phyloP scores from a whole-genome alignment of 2,888 invertebrate species.

The Mimachlamys varia region DNA sequence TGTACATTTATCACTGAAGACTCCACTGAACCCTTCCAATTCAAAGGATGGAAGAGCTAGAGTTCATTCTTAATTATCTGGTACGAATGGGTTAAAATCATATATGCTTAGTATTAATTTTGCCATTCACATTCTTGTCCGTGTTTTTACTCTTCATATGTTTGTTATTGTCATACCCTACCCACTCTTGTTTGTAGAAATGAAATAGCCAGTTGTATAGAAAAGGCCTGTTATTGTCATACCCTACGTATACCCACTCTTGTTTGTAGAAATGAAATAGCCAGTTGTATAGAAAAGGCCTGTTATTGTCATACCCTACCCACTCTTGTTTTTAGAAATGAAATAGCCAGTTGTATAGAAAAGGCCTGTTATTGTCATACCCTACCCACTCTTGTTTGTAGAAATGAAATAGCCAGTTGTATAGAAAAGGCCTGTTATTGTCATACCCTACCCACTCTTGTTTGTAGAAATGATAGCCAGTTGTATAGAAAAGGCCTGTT shows the following conservation, averaged over 20 bases:
- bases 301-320: slow-evolving; percentile 83
- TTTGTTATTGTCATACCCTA: too few species aligned
- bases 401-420: slow-evolving; percentile 96
- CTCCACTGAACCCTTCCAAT: too few species aligned
- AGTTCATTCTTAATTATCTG: too few species aligned
- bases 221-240: slow-evolving; percentile 90
- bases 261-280: slow-evolving; percentile 90
- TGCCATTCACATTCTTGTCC: too few species aligned
- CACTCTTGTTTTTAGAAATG: slow-evolving; percentile 84
- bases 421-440: slow-evolving; percentile 94
- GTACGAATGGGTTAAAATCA: too few species aligned
- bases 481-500: too few species aligned
- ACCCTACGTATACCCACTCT: neutral
- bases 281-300: slow-evolving; percentile 97
- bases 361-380: slow-evolving; percentile 88
- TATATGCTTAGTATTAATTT: too few species aligned
- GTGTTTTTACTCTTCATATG: too few species aligned
- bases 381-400: slow-evolving; percentile 58
- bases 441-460: neutral
- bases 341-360: slow-evolving; percentile 98
- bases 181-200: slow-evolving; percentile 82
- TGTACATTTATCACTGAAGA: too few species aligned
- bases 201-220: slow-evolving; percentile 98
- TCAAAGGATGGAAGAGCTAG: too few species aligned
- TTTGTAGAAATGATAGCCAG: slow-evolving; percentile 85